Percentiles rank a stretch among this genome's conserved stretches.
Evolutionary conservation across 2,888 invertebrate species (phyloP).

Genomic region (Phymatocera aterrima): DNA sequence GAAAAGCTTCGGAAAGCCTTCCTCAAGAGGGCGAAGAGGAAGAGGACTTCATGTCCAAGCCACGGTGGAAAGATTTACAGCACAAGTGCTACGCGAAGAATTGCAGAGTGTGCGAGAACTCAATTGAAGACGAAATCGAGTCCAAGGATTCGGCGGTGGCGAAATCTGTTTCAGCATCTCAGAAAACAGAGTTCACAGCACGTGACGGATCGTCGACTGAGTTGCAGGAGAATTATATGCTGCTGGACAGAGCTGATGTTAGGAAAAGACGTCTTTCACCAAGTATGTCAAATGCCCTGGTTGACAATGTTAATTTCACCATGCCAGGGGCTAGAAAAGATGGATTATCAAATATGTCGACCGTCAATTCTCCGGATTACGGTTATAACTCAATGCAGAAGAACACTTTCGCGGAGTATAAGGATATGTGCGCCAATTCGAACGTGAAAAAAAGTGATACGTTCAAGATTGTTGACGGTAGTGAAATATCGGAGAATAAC

Average conservation of each 20-base stretch:
- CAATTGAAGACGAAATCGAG: constrained; percentile 53
- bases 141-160: constrained; percentile 31
- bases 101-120: constrained; percentile 58
- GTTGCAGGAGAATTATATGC: constrained; percentile 67
- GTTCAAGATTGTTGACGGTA: constrained; percentile 67
- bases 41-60: constrained; percentile 64
- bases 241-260: constrained; percentile 54
- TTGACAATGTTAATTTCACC: constrained; percentile 46
- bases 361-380: constrained; percentile 56
- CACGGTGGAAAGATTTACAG: constrained; percentile 65
- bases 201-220: constrained; percentile 56
- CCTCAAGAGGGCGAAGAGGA: constrained; percentile 54
- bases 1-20: constrained; percentile 50
- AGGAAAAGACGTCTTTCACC: constrained; percentile 13
- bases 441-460: constrained; percentile 70
- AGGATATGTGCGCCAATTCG: constrained; percentile 57
- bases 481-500: constrained; percentile 52
- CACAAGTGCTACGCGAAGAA: constrained; percentile 54
- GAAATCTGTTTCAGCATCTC: neutral
- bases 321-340: constrained; percentile 3
- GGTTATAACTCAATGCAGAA: constrained; percentile 66
- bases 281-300: constrained; percentile 52
- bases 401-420: constrained; percentile 53
- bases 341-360: constrained; percentile 26
- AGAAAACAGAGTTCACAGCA: constrained; percentile 6